These are phyloP conservation scores for Macrobrachium rosenbergii DNA, from an alignment of 1,140 invertebrate genomes.

Conservation along the genomic window DNA sequence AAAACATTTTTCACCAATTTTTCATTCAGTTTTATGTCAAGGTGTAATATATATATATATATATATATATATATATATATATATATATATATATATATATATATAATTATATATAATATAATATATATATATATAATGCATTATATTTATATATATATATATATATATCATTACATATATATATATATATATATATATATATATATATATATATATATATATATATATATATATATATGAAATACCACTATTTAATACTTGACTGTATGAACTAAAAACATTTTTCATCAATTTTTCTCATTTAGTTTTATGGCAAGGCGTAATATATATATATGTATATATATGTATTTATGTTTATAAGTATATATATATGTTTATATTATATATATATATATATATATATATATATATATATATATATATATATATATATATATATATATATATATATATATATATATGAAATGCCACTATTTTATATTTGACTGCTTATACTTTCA, in stretches of 20 bases:
- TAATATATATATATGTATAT: too few species aligned
- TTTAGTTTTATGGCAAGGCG: too few species aligned
- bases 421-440: too few species aligned
- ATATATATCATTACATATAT: background rate
- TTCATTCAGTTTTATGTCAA: background rate
- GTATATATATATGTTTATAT: too few species aligned
- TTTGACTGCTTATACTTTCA: too few species aligned
- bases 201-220: background rate
- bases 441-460: too few species aligned
- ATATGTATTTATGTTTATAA: background rate
- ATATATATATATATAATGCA: background rate
- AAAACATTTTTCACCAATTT: background rate
- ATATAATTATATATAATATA: background rate
- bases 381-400: too few species aligned
- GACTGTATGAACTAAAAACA: too few species aligned
- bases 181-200: constrained; percentile 8
- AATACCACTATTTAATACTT: background rate
- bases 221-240: background rate
- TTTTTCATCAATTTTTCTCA: too few species aligned
- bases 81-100: background rate
- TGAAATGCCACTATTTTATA: too few species aligned
- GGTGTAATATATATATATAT: background rate
- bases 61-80: constrained; percentile 8
- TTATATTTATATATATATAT: background rate
- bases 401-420: too few species aligned